Evolutionary conservation across 2,888 invertebrate species (phyloP).

Genomic region (Spisula subtruncata): DNA sequence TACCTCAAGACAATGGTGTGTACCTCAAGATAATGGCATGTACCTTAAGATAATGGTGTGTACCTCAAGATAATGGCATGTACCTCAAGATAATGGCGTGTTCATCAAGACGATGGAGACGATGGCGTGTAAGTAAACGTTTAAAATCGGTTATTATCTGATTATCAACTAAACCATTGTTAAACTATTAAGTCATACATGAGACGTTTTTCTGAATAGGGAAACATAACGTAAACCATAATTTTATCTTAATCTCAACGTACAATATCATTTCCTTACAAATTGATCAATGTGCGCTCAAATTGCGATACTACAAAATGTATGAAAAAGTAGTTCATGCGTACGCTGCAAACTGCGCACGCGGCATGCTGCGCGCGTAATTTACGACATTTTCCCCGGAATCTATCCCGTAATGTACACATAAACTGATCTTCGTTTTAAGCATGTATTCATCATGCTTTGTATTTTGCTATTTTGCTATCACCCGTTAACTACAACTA

Average conservation of each 20-base stretch:
- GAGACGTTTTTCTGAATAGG: neutral
- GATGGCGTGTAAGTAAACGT: too few species aligned
- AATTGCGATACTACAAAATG: neutral
- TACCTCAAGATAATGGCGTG: too few species aligned
- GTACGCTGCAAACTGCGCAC: neutral
- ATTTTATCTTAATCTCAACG: neutral
- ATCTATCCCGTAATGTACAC: slow-evolving; percentile 5
- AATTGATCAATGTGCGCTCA: neutral
- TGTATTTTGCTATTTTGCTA: slow-evolving; percentile 40
- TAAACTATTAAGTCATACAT: neutral
- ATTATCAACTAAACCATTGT: too few species aligned
- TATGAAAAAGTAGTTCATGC: neutral
- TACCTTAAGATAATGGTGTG: too few species aligned
- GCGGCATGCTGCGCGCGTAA: neutral
- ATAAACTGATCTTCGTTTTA: slow-evolving; percentile 28
- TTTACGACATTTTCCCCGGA: slow-evolving; percentile 13
- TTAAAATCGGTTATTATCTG: too few species aligned
- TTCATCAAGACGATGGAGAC: too few species aligned
- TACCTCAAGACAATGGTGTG: too few species aligned
- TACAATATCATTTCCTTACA: neutral
- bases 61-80: too few species aligned
- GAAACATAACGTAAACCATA: neutral
- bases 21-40: too few species aligned
- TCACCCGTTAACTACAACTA: slow-evolving; percentile 38
- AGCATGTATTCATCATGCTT: slow-evolving; percentile 49